Base-by-base conservation (phyloP, 2,888 invertebrate genomes). In the Troides oblongomaculatus region DNA sequence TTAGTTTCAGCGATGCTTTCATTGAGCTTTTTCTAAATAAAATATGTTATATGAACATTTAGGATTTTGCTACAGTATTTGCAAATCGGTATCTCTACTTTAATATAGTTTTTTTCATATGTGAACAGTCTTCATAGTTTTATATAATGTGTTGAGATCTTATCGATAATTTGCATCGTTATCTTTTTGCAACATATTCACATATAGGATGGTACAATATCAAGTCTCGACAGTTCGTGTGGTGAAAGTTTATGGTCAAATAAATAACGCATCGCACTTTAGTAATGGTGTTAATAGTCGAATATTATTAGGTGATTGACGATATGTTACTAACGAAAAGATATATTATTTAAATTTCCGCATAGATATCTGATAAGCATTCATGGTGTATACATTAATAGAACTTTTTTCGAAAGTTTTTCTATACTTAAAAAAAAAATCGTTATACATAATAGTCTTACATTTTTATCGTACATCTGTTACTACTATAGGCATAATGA, bases 231-330 rank as follows among this genome's bases (percentile, higher is more conserved):
- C 60, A 58, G 58, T 43, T 65, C 21, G 57, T 30, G 62, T 36
- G 43, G 70, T 50, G 70, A 70, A 70, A 70, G 70, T 66, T 70
- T 70, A 66, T 66, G 63, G 63, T 46, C 59, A 58, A 69, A 69
- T 69, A 69, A 69, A 69, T 66, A 66, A 66, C 53, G 39, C 46
- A 53, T 23, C 43, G 62, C 56, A 53, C 53, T 66, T 30, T 43
- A 25, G 53, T 70, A 70, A 66, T 64, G 66, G 66, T 66, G 70
- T 66, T 66, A 70, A 66, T 66, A 63, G 66, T 25, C 53, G 12
- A 70, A 70, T 66, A 66, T 63, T 70, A 70, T 70, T 59, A 66
- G 8, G 43, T n/a, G 50, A 36, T 65, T 64, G 53, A 39, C 56
- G 39, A 70, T 62, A 57, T 50, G 62, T 70, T 56, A 46, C n/a